phyloP scores from a whole-genome alignment of 2,888 invertebrate species.

The Lasiommata megera region DNA sequence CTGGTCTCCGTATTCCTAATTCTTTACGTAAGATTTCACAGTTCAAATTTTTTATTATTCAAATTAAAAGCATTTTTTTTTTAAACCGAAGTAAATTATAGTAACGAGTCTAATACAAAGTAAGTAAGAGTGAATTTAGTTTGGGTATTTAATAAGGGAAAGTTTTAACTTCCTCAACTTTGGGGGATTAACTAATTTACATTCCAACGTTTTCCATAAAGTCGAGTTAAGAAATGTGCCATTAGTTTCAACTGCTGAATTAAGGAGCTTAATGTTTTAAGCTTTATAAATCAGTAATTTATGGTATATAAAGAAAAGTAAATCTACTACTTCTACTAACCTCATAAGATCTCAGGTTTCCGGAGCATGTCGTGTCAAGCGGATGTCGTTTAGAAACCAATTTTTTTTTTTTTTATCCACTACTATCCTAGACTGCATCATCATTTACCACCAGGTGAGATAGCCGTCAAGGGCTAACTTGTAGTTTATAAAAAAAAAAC shows the following conservation, averaged over 20 bases:
- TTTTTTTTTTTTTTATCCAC: too few species aligned
- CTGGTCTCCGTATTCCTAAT: too few species aligned
- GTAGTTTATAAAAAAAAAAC: too few species aligned
- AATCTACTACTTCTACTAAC: too few species aligned
- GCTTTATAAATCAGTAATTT: not conserved
- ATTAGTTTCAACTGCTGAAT: slow-evolving; percentile 19
- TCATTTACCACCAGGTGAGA: too few species aligned
- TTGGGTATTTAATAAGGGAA: slow-evolving; percentile 22
- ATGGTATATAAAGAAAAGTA: not conserved
- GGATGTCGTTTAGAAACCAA: too few species aligned
- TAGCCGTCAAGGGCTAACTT: too few species aligned
- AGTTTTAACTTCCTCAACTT: slow-evolving; percentile 28
- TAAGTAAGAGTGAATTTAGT: slow-evolving; percentile 18
- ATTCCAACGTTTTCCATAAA: slow-evolving; percentile 33
- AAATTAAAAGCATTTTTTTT: not conserved
- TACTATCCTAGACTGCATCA: too few species aligned
- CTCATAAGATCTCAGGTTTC: too few species aligned
- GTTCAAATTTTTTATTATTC: not conserved
- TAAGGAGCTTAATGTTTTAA: not conserved
- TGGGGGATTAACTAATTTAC: slow-evolving; percentile 34
- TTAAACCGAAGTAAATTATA: not conserved
- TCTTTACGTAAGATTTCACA: too few species aligned
- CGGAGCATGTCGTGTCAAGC: too few species aligned
- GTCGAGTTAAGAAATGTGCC: slow-evolving; percentile 27
- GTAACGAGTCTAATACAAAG: slow-evolving; percentile 6